A percentile compares a stretch with the other conserved stretches of the same genome.
phyloP scores from a whole-genome alignment of 53 echinoderm and acorn worm genomes.

The Arbacia lixula region DNA sequence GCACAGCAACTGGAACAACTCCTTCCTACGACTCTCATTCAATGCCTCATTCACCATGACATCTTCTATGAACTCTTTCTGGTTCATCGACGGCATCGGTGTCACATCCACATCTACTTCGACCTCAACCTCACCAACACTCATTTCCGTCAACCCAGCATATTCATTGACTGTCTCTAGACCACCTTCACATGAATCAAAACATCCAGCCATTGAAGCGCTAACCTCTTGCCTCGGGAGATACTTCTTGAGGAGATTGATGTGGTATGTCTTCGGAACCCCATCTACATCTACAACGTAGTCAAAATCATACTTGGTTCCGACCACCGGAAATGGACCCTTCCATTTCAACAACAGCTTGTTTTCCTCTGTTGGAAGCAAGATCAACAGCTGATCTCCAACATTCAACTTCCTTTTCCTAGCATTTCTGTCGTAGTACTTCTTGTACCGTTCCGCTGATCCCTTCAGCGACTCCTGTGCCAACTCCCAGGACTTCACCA shows the following conservation, averaged over 20 bases:
- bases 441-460: background rate
- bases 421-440: background rate
- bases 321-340: slow-evolving; percentile 11
- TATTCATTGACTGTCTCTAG: no score
- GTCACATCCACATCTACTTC: background rate
- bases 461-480: slow-evolving; percentile 11
- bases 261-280: slow-evolving; percentile 12
- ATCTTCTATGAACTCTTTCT: slow-evolving; percentile 5
- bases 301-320: slow-evolving; percentile 1
- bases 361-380: slow-evolving; percentile 11
- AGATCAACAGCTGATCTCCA: slow-evolving; percentile 13
- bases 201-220: background rate
- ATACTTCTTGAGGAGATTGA: slow-evolving; percentile 30
- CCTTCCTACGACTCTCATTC: background rate
- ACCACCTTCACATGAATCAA: background rate
- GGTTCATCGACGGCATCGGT: background rate
- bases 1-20: background rate
- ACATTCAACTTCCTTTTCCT: slow-evolving; percentile 16
- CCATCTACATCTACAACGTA: slow-evolving; percentile 36
- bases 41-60: slow-evolving; percentile 8
- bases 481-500: slow-evolving; percentile 25
- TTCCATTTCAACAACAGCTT: slow-evolving; percentile 25
- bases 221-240: background rate
- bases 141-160: background rate
- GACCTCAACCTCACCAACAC: background rate